Conservation (phyloP, 2,113 vertebrate species). For the Malurus cyaneus region DNA sequence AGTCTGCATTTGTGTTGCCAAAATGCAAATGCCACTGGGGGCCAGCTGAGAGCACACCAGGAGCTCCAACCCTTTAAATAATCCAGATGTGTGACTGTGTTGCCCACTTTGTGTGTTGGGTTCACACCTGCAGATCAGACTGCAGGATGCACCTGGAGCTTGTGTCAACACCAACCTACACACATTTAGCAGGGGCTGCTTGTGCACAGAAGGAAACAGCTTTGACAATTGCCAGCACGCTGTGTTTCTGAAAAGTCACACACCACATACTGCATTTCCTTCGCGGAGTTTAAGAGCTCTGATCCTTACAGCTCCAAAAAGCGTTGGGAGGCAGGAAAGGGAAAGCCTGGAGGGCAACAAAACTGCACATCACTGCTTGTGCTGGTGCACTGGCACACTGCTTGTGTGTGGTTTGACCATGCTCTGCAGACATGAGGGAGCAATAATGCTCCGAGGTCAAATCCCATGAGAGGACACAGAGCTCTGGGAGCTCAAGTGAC, state of each 20-base stretch:
- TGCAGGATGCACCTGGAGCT: not conserved
- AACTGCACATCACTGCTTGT: not conserved
- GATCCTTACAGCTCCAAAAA: not conserved
- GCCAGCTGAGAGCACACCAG: not conserved
- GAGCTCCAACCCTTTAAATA: not conserved
- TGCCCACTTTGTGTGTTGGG: fast-evolving
- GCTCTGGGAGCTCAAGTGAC: not conserved
- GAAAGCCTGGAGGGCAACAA: not conserved
- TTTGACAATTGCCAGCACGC: not conserved
- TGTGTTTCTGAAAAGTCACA: not conserved
- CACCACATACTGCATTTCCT: not conserved
- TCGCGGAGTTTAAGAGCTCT: not conserved
- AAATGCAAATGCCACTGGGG: not conserved
- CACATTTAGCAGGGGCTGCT: not conserved
- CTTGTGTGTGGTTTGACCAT: not conserved
- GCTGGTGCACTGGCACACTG: not conserved
- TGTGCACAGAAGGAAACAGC: not conserved
- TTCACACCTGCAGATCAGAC: not conserved
- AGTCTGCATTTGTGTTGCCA: not conserved
- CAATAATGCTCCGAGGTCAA: not conserved
- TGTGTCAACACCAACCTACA: not conserved
- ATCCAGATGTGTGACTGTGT: not conserved
- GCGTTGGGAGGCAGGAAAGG: not conserved
- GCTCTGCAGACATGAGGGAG: not conserved
- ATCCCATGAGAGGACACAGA: not conserved